These are phyloP conservation scores for Nothocercus julius DNA, from an alignment of 2,113 vertebrate genomes.

Conservation along the genomic window DNA sequence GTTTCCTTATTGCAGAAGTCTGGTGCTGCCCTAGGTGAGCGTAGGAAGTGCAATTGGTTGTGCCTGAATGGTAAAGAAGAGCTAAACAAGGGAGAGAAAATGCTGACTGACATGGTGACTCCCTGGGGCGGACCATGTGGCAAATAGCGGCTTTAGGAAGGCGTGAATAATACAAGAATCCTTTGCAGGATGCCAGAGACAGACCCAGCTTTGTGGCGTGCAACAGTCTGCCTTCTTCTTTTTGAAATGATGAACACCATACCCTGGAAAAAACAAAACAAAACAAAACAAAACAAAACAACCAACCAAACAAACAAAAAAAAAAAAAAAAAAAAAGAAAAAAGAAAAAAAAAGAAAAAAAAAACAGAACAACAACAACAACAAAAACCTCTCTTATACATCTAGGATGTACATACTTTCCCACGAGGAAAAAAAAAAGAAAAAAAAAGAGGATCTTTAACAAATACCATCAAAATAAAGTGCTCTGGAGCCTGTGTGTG, in stretches of 20 bases:
- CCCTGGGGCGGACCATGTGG: fast-evolving
- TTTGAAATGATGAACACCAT: not conserved
- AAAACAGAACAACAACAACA: too few species aligned
- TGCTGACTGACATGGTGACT: fast-evolving
- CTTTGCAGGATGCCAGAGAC: too few species aligned
- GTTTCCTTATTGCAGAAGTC: not conserved
- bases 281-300: too few species aligned
- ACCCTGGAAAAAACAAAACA: too few species aligned
- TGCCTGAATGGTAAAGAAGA: not conserved
- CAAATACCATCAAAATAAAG: not conserved
- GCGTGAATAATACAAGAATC: not conserved
- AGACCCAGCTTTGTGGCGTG: not conserved
- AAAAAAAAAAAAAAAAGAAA: too few species aligned
- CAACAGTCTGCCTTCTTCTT: not conserved
- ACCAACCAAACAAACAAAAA: too few species aligned
- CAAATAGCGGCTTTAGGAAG: fast-evolving
- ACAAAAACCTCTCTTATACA: not conserved
- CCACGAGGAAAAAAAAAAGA: too few species aligned
- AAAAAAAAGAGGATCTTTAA: not conserved
- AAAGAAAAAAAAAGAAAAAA: too few species aligned
- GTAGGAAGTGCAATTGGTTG: not conserved
- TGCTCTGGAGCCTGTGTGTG: too few species aligned
- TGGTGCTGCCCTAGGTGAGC: not conserved
- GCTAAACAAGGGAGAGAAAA: not conserved
- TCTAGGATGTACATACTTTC: too few species aligned